Conservation (phyloP, 2,113 vertebrate species). For the Haliaeetus leucogaster region DNA sequence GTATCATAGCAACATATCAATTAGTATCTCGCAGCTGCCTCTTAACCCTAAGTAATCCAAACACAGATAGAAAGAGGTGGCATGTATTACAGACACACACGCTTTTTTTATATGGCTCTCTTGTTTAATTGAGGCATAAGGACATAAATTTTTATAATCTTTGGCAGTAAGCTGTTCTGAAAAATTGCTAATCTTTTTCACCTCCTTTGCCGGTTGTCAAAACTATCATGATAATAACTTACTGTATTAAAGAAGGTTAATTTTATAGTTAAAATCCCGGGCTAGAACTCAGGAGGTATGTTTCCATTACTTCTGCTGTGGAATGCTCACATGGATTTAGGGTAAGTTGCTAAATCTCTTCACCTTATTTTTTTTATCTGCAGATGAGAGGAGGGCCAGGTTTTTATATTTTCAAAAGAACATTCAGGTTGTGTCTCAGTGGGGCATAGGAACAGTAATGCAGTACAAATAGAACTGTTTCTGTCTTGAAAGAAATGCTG, state of each 20-base stretch:
- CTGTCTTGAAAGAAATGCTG: neutral
- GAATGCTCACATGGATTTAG: neutral
- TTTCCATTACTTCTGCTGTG: neutral
- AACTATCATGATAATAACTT: slow-evolving; percentile 6
- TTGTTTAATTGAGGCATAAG: slow-evolving; percentile 29
- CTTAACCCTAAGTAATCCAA: neutral
- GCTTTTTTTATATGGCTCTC: neutral
- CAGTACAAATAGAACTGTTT: neutral
- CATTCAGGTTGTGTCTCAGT: neutral
- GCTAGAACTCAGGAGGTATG: neutral
- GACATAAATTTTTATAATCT: slow-evolving; percentile 51
- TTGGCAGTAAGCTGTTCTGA: slow-evolving; percentile 36
- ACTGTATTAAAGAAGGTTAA: slow-evolving; percentile 21
- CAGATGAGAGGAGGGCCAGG: neutral
- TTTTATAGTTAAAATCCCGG: slow-evolving; percentile 14
- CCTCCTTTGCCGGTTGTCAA: slow-evolving; percentile 41
- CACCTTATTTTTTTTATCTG: neutral
- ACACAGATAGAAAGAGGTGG: neutral
- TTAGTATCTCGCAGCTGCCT: neutral
- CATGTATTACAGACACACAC: neutral
- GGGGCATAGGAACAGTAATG: neutral
- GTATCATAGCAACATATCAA: neutral
- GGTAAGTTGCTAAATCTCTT: neutral
- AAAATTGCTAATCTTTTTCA: slow-evolving; percentile 48
- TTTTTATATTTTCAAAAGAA: neutral